Evolutionary conservation across 2,888 invertebrate species (phyloP), one percentile per base, ranked within the genome.

Genomic region (Acleris holmiana): DNA sequence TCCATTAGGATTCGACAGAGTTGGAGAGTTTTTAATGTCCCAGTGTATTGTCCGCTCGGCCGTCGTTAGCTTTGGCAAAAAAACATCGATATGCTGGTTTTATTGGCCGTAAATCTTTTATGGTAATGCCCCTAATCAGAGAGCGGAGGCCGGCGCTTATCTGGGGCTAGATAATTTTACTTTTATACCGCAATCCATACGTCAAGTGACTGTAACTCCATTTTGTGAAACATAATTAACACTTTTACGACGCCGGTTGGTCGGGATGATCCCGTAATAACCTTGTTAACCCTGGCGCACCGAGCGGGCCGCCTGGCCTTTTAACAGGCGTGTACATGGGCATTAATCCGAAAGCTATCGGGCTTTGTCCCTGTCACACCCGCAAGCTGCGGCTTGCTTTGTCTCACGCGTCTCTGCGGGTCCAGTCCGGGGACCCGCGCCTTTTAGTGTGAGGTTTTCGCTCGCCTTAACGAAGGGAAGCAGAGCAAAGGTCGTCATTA

Each of bases 401-500:
- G 82, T 91, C 81, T 86, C 88, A 74, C 76, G 71, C 79, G 85
- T 86, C 86, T 88, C 88, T 76, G 77, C 78, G 88, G 89, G 88
- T 88, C 85, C 88, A 84, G 84, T 80, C 79, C 81, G 82, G 90
- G 86, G 88, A 84, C 81, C 82, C 79, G 80, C 88, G 91, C 89
- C 91, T 91, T 91, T 91, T 91, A 91, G 92, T 91, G 91, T 85
- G 91, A 91, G 91, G 90, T 91, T 91, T 91, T 91, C 90, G 86
- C 88, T 88, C 88, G 91, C 91, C 90, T 91, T 93, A 93, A 93
- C 92, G 93, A 92, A 93, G 93, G 93, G 93, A 92, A 91, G 87
- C 89, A 83, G 88, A 87, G 91, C 89, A 93, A 90, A 93, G 92
- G 93, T 93, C 93, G 92, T 92, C 92, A 93, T 93, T 93, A 93